These are phyloP conservation scores for Phainopepla nitens DNA, from an alignment of 2,113 vertebrate species.

Conservation along the genomic window DNA sequence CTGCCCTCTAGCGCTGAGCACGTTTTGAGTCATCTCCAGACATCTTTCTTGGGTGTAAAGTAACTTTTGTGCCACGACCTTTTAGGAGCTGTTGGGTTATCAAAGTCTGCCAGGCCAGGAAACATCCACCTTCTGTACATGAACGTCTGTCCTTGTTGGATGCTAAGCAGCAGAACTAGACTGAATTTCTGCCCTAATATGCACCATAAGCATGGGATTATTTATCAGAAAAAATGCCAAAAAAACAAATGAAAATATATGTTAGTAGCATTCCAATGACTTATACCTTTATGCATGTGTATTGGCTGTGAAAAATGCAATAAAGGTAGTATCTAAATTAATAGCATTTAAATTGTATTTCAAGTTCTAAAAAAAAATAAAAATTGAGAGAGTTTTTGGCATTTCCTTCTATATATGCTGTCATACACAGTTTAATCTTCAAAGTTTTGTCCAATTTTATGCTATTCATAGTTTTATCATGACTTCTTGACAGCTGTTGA, in stretches of 20 bases:
- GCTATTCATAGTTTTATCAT: neutral
- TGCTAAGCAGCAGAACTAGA: neutral
- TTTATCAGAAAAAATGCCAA: neutral
- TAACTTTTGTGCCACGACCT: neutral
- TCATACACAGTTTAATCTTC: neutral
- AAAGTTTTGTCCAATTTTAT: neutral
- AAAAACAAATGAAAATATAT: neutral
- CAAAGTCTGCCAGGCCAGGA: neutral
- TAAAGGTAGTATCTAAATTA: neutral
- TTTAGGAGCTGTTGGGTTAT: neutral
- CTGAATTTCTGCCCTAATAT: neutral
- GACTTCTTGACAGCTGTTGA: neutral
- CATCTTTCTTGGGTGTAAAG: neutral
- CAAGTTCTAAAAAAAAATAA: neutral
- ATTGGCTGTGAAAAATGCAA: neutral
- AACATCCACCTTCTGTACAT: neutral
- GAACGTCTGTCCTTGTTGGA: rapidly evolving
- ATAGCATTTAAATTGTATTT: neutral
- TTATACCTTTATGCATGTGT: neutral
- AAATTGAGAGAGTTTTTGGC: neutral
- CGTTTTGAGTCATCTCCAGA: neutral
- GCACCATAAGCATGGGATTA: neutral
- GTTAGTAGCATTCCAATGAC: neutral
- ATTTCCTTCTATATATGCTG: neutral
- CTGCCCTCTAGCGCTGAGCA: neutral